Conservation (phyloP, 2,113 vertebrate species). For the Herpailurus yagouaroundi region DNA sequence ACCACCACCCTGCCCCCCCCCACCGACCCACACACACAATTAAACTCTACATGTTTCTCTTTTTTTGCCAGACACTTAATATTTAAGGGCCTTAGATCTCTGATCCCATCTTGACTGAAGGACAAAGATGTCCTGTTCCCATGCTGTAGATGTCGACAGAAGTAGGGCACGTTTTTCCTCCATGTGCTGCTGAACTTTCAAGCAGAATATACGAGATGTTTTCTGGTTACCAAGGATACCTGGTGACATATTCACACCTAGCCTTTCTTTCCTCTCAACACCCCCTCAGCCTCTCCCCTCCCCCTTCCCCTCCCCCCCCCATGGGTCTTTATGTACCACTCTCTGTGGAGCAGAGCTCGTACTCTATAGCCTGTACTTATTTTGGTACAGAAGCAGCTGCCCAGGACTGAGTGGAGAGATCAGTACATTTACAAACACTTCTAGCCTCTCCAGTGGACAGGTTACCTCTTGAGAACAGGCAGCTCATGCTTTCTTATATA, state of each 20-base stretch:
- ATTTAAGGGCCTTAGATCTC: not conserved
- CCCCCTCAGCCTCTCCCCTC: conserved; percentile 31
- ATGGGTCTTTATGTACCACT: conserved; percentile 32
- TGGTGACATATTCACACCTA: conserved; percentile 66
- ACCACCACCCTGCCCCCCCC: accelerated
- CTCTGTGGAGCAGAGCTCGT: conserved; percentile 21
- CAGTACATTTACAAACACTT: not conserved
- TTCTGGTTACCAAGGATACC: conserved; percentile 77
- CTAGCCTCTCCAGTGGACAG: not conserved
- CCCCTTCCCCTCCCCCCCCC: not conserved
- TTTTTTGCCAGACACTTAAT: not conserved
- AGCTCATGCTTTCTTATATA: not conserved
- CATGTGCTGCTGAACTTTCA: conserved; percentile 65
- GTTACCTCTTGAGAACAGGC: conserved; percentile 12
- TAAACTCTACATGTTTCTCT: not conserved
- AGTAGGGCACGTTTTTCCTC: conserved; percentile 53
- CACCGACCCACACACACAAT: accelerated
- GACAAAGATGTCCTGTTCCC: conserved; percentile 33
- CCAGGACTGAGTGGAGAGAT: not conserved
- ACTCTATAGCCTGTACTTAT: conserved; percentile 32
- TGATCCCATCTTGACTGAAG: not conserved
- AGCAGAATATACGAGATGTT: conserved; percentile 66
- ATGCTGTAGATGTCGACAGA: conserved; percentile 54
- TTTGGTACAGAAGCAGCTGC: conserved; percentile 52
- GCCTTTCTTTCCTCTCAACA: conserved; percentile 65